Evolutionary conservation across 2,888 invertebrate genomes (phyloP).

Genomic region (Parnassius smintheus): DNA sequence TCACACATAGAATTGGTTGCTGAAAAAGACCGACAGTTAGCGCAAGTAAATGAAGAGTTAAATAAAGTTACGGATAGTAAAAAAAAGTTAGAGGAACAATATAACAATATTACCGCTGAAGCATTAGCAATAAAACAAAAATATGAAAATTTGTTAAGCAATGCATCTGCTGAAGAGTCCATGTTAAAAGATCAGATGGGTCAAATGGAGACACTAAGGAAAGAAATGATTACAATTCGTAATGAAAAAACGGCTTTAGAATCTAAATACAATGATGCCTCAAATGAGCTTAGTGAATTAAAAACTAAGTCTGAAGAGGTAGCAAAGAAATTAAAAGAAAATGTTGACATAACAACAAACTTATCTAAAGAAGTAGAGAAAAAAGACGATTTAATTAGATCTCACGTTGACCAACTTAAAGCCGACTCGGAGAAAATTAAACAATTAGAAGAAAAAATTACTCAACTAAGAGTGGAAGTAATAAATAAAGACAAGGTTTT

Average conservation of each 20-base stretch:
- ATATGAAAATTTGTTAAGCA: conserved; percentile 65
- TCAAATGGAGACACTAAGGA: conserved; percentile 59
- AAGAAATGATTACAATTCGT: conserved; percentile 53
- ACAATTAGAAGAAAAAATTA: conserved; percentile 53
- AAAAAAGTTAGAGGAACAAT: conserved; percentile 70
- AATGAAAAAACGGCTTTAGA: conserved; percentile 62
- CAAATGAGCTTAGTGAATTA: conserved; percentile 49
- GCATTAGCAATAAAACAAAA: conserved; percentile 62
- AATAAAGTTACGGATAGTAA: conserved; percentile 64
- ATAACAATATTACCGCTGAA: conserved; percentile 63
- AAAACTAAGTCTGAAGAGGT: conserved; percentile 50
- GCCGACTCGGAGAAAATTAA: conserved; percentile 50
- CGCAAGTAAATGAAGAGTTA: conserved; percentile 60
- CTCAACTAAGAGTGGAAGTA: conserved; percentile 51
- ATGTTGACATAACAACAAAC: conserved; percentile 41
- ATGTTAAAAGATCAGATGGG: conserved; percentile 62
- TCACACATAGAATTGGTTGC: conserved; percentile 66
- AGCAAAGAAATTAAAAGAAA: conserved; percentile 53
- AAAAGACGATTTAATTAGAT: conserved; percentile 58
- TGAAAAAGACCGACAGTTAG: conserved; percentile 75
- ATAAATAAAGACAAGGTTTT: conserved; percentile 47
- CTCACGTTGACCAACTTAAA: conserved; percentile 51
- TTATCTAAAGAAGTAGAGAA: conserved; percentile 55
- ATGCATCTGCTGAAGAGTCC: conserved; percentile 67
- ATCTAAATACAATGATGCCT: conserved; percentile 50